phyloP scores from a whole-genome alignment of 2,797 vertebrate species.

The Cichlasoma orientale region DNA sequence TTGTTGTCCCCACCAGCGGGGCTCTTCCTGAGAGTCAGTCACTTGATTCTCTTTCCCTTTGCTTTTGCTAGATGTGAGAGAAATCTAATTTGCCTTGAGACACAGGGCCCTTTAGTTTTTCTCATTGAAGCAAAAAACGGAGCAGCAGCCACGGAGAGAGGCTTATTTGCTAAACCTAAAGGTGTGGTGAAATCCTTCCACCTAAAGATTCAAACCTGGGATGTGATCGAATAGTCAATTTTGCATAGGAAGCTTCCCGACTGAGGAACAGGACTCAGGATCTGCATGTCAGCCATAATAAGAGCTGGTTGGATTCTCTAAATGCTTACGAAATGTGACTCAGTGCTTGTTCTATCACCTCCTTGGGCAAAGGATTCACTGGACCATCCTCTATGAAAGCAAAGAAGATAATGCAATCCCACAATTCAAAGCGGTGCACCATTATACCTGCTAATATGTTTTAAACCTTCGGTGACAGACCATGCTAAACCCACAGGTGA shows the following conservation, averaged over 20 bases:
- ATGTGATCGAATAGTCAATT: neutral
- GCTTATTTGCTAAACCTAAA: neutral
- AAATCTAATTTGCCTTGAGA: constrained; percentile 45
- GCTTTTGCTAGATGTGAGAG: constrained; percentile 33
- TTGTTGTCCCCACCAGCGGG: neutral
- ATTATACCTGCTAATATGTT: neutral
- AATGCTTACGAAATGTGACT: neutral
- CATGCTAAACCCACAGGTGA: neutral
- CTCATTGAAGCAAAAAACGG: constrained; percentile 16
- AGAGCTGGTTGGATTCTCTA: neutral
- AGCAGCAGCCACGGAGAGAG: constrained; percentile 6
- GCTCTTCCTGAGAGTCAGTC: constrained; percentile 9
- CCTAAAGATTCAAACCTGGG: constrained; percentile 7
- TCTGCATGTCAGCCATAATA: neutral
- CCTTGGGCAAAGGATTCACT: neutral
- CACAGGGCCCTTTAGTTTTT: neutral
- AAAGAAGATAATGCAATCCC: neutral
- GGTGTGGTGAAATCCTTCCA: constrained; percentile 1
- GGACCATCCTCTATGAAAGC: neutral
- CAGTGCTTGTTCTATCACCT: neutral
- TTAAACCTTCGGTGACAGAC: neutral
- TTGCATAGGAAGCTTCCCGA: neutral
- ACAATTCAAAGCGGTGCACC: neutral
- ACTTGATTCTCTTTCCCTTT: neutral
- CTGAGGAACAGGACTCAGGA: neutral